Evolutionary conservation across 2,888 invertebrate genomes (phyloP).

Genomic region (Plemyria rubiginata): DNA sequence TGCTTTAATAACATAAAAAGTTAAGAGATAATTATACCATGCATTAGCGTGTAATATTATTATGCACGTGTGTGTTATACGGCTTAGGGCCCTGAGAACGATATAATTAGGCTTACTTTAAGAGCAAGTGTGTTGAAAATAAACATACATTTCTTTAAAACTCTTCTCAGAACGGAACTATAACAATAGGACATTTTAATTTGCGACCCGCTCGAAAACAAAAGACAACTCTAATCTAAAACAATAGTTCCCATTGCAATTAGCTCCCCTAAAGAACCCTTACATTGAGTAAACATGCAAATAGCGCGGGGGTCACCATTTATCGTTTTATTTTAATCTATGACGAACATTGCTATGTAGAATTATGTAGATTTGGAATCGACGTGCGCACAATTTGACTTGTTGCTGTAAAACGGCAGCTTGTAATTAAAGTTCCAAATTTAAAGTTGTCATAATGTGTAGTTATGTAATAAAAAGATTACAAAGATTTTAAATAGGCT

Average conservation of each 20-base stretch:
- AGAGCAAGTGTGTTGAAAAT: too few species aligned
- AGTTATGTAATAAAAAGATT: too few species aligned
- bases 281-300: constrained; percentile 45
- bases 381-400: constrained; percentile 6
- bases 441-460: not conserved
- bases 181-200: constrained; percentile 17
- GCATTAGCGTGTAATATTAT: too few species aligned
- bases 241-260: constrained; percentile 42
- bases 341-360: constrained; percentile 26
- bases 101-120: too few species aligned
- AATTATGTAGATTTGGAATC: constrained; percentile 28
- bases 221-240: constrained; percentile 37
- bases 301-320: constrained; percentile 39
- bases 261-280: constrained; percentile 35
- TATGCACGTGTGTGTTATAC: too few species aligned
- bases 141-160: not conserved
- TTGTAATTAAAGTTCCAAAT: not conserved
- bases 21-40: too few species aligned
- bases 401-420: constrained; percentile 7
- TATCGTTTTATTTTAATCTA: constrained; percentile 45
- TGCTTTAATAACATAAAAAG: too few species aligned
- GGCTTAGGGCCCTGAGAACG: too few species aligned
- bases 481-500: too few species aligned
- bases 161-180: not conserved
- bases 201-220: constrained; percentile 31